Base-by-base conservation (phyloP, 2,113 vertebrate genomes). In the Butastur rufipennis region DNA sequence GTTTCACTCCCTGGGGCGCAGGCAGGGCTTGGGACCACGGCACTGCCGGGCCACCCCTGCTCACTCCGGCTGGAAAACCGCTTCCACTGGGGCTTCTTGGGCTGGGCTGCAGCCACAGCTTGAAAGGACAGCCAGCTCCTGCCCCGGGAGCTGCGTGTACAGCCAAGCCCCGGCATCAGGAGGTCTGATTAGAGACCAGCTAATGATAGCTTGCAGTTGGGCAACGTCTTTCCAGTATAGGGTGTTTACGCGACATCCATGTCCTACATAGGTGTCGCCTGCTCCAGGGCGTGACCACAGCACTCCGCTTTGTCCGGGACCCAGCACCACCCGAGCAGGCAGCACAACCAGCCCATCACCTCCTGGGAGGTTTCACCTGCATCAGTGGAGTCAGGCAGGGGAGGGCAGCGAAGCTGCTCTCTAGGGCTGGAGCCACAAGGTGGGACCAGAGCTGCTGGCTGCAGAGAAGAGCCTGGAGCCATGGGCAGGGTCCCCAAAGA, bases 131-230 rank as follows among this genome's bases (percentile, higher is more conserved):
- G 16, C 17, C 83, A 50, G 77, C 29, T 38, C 53, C 88, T 40
- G 85, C 73, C 52, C 53, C 38, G 0, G 93, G 89, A 97, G 89
- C 86, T 20, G 86, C 8, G 25, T 55, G 79, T 56, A 65, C 65
- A 48, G 78, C 93, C 88, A 31, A 66, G 91, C 74, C 84, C 85
- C 61, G 6, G 77, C 66, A 66, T 8, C 71, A 6, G 72, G 27
- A 74, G 73, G 17, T 10, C 42, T 95, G 90, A 94, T 94, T 93
- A 94, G 81, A 93, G 92, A 81, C 10, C 50, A 1, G 81, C n/a
- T 93, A 87, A 96, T 93, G 90, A 70, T 22, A 91, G 84, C 67
- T 38, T 42, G 72, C 47, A 0, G 10, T 16, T 23, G 62, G 80
- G 86, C 58, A 83, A 47, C 0, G 10, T 26, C 67, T 45, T 20